Percentiles rank a stretch among this genome's conserved stretches.
phyloP scores from a whole-genome alignment of 2,888 invertebrate genomes.

The Phengaris arion region DNA sequence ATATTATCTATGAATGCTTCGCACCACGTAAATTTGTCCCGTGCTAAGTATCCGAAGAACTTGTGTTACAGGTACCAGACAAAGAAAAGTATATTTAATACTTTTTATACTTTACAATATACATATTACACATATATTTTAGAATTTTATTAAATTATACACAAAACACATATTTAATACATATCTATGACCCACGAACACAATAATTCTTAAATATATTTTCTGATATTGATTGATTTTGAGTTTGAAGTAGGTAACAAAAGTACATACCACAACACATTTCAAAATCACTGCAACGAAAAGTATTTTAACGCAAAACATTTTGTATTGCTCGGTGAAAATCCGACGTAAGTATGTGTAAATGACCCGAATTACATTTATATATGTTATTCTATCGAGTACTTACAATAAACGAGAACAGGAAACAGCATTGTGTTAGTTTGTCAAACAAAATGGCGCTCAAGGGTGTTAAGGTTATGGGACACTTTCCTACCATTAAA shows the following conservation, averaged over 20 bases:
- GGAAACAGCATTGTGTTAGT: constrained; percentile 8
- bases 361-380: constrained; percentile 39
- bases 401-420: background rate
- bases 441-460: constrained; percentile 16
- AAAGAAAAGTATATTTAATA: too few species aligned
- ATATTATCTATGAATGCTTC: too few species aligned
- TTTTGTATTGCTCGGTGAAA: constrained; percentile 37
- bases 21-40: too few species aligned
- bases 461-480: background rate
- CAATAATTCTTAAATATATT: too few species aligned
- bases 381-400: constrained; percentile 4
- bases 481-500: constrained; percentile 1
- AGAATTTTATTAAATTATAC: too few species aligned
- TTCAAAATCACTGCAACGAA: constrained; percentile 15
- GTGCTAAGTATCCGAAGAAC: too few species aligned
- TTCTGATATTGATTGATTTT: too few species aligned
- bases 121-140: too few species aligned
- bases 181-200: too few species aligned
- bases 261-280: constrained; percentile 26
- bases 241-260: background rate
- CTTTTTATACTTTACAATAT: too few species aligned
- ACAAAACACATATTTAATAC: too few species aligned
- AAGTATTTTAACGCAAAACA: constrained; percentile 37
- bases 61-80: too few species aligned
- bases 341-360: constrained; percentile 51